Conservation (phyloP, 2,797 vertebrate species). For the Pseudochromis fuscus region DNA sequence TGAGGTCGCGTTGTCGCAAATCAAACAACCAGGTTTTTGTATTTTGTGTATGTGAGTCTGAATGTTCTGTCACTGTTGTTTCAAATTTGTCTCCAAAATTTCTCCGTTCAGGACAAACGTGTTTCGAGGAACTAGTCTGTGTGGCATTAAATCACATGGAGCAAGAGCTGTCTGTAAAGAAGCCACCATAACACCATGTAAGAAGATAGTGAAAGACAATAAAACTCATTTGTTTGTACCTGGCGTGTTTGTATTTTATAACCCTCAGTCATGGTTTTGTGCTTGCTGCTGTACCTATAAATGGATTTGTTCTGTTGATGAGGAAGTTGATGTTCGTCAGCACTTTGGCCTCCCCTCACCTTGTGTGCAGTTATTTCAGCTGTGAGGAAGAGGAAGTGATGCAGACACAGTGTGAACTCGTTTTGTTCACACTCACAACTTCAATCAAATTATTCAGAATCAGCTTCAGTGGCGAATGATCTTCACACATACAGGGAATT, state of each 20-base stretch:
- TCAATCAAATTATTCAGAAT: too few species aligned
- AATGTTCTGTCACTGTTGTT: slow-evolving; percentile 51
- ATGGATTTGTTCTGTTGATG: slow-evolving; percentile 12
- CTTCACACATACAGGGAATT: too few species aligned
- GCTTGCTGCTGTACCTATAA: slow-evolving; percentile 26
- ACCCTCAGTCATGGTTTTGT: neutral
- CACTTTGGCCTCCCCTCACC: slow-evolving; percentile 18
- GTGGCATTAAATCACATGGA: slow-evolving; percentile 40
- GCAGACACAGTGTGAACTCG: neutral
- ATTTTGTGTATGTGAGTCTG: slow-evolving; percentile 56
- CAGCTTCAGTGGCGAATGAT: too few species aligned
- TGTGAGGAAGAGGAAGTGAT: slow-evolving; percentile 53
- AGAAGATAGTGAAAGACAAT: slow-evolving; percentile 69
- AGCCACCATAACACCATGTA: slow-evolving; percentile 46
- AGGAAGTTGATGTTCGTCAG: slow-evolving; percentile 49
- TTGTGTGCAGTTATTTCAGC: slow-evolving; percentile 30
- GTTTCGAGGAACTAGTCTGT: slow-evolving; percentile 32
- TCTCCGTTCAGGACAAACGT: slow-evolving; percentile 42
- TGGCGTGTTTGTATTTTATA: slow-evolving; percentile 4
- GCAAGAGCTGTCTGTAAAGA: slow-evolving; percentile 40
- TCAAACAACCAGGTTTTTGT: slow-evolving; percentile 66
- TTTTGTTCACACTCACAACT: neutral
- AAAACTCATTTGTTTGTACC: slow-evolving; percentile 77
- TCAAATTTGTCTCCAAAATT: slow-evolving; percentile 57
- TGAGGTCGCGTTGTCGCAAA: slow-evolving; percentile 58